Base-by-base conservation (phyloP, 2,888 invertebrate species). In the Scaptomyza polygonia region DNA sequence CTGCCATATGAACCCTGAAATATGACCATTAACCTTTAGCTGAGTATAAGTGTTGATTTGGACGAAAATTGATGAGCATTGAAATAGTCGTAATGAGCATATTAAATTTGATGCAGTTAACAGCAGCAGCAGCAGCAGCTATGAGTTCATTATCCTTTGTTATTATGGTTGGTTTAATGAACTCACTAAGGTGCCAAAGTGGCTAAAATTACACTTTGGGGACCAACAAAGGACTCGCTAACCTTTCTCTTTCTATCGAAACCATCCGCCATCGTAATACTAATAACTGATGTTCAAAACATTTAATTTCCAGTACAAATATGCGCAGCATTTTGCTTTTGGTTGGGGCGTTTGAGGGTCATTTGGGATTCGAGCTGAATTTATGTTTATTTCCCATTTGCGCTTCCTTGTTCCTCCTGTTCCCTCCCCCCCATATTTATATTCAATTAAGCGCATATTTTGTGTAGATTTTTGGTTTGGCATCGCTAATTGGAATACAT, bases 261-360 rank as follows among this genome's bases (percentile, higher is more conserved):
- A 48, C 34, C 34, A 11, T 18, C 7, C n/a, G 9, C 48, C 34
- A 34, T 12, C 4, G n/a, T 21, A 36, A 49, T 49, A 45, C 64
- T 79, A 77, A 86, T 83, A 77, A 83, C 83, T 86, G 78, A 86
- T 86, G 83, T 78, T 83, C 80, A 80, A 85, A 81, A 77, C 68
- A 82, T 79, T 69, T 51, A 52, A 67, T 52, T 52, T 56, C 65
- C 57, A 55, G 58, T 63, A 47, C 44, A 58, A 65, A 62, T 67
- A 61, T 66, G 48, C 70, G 45, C 30, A 42, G 44, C 30, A 40
- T 40, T 57, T 25, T 40, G 27, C 29, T 27, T n/a, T 27, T 36
- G 14, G 36, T 39, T 16, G 55, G 74, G 61, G 44, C 52, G n/a
- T 62, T 70, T 62, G 70, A 48, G 70, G 73, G 75, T 74, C 67